Base-by-base conservation (phyloP, 2,797 vertebrate species). In the Falco novaeseelandiae region DNA sequence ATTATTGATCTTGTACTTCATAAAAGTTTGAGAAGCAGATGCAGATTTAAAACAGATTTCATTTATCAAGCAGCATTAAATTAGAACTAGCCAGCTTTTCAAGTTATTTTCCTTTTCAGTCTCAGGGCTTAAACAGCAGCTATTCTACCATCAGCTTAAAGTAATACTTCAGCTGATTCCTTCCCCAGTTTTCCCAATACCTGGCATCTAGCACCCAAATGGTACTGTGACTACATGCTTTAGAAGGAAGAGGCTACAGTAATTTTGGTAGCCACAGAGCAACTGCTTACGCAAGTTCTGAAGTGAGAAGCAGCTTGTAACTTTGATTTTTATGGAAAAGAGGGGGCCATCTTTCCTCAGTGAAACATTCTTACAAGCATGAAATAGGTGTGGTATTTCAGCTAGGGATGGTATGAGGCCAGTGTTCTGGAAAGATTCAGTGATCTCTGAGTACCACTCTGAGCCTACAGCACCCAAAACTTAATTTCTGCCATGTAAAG, bases 271-370 rank as follows among this genome's bases (percentile, higher is more conserved):
- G 21, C 21, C 18, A 16, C 27, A 57, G 13, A 52, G 14, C 38
- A 70, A 46, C 23, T n/a, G 34, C 22, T 15, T 13, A 0, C 14
- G 23, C 12, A 55, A 16, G 26, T 44, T 49, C 0, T 2, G 29
- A 85, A 65, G 23, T 4, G 2, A 54, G 10, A 82, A 44, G 7
- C 49, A 6, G 51, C 40, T 89, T 29, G 1, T 12, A 2, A 21
- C 27, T 21, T 57, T 8, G 10, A 7, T 78, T 76, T 77, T 57
- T 29, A 40, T 22, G 9, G 49, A 77, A 59, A 14, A 70, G 66
- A 44, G 4, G 3, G 29, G 30, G 59, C 44, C 3, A 2, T 74
- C 29, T 61, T 76, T 87, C 26, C 42, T 65, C 8, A 14, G 17
- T 44, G 10, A 58, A 87, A 32, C 23, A 23, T 49, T 51, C 22